phyloP scores from a whole-genome alignment of 2,888 invertebrate genomes.

The Julus scandinavius region DNA sequence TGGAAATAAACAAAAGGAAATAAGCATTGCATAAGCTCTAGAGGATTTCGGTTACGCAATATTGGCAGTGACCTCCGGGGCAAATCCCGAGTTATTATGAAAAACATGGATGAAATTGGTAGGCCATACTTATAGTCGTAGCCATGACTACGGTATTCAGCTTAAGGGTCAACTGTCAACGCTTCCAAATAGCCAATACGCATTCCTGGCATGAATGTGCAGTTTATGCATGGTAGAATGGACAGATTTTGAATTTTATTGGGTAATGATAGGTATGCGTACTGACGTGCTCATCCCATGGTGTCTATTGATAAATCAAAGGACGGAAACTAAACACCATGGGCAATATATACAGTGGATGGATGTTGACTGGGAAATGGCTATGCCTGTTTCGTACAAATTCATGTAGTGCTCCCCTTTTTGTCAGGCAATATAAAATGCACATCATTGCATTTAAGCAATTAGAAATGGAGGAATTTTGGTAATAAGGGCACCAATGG shows the following conservation, averaged over 20 bases:
- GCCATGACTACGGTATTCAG: background rate
- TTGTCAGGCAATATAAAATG: too few relatives aligned
- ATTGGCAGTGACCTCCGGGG: background rate
- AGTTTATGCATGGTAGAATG: background rate
- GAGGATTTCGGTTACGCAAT: background rate
- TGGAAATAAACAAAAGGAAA: background rate
- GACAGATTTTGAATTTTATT: slow-evolving; percentile 5
- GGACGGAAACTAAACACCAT: background rate
- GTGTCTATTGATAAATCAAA: slow-evolving; percentile 4
- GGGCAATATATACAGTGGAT: background rate
- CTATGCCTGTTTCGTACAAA: background rate
- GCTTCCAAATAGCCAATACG: slow-evolving; percentile 9
- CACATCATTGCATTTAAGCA: too few relatives aligned
- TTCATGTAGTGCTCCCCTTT: background rate
- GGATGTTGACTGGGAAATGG: background rate
- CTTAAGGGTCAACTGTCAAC: slow-evolving; percentile 15
- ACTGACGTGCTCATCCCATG: slow-evolving; percentile 6
- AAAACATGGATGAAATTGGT: slow-evolving; percentile 7
- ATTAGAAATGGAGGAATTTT: too few relatives aligned
- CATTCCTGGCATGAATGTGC: slow-evolving; percentile 29
- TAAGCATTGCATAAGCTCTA: background rate
- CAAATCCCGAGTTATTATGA: slow-evolving; percentile 1
- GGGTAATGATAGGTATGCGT: slow-evolving; percentile 14
- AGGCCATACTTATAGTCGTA: background rate
- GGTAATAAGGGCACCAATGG: too few relatives aligned